Percentiles rank a stretch among this genome's conserved stretches.
phyloP scores from a whole-genome alignment of 2,797 vertebrate genomes.

The Danionella dracula region DNA sequence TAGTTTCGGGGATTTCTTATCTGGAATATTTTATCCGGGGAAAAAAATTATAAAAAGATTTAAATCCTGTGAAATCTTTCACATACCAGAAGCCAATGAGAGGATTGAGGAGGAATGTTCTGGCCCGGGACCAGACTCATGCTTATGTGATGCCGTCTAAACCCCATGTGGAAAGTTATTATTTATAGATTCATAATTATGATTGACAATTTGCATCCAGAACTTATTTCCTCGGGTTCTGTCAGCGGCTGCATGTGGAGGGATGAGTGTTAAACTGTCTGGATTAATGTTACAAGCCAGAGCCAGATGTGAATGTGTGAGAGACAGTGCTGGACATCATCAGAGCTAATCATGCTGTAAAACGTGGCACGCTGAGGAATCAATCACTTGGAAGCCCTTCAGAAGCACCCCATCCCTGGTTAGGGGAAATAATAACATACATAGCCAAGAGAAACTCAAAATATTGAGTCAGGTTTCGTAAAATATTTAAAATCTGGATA shows the following conservation, averaged over 20 bases:
- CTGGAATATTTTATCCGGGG: too few relatives aligned
- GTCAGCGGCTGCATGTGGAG: conserved; percentile 5
- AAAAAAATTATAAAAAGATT: too few relatives aligned
- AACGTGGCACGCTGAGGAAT: neutral
- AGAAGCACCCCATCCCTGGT: neutral
- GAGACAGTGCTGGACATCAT: neutral
- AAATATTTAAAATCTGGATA: neutral
- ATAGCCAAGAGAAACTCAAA: neutral
- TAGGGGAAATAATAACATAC: conserved; percentile 22
- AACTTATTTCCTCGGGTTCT: conserved; percentile 17
- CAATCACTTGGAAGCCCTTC: neutral
- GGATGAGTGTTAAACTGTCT: conserved; percentile 19
- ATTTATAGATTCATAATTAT: conserved; percentile 7
- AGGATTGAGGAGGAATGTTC: conserved; percentile 10
- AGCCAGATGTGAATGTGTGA: neutral
- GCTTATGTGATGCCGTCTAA: neutral
- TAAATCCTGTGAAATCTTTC: too few relatives aligned
- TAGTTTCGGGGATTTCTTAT: too few relatives aligned
- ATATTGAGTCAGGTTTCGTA: neutral
- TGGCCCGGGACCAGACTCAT: neutral
- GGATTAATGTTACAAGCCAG: conserved; percentile 1
- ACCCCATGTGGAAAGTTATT: neutral
- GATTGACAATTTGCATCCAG: conserved; percentile 16
- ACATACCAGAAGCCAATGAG: conserved; percentile 9
- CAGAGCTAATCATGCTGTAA: conserved; percentile 1